Percentiles rank a stretch among this genome's conserved stretches.
These are phyloP conservation scores for Goniozus legneri DNA, from an alignment of 1,140 invertebrate genomes.

Conservation along the genomic window DNA sequence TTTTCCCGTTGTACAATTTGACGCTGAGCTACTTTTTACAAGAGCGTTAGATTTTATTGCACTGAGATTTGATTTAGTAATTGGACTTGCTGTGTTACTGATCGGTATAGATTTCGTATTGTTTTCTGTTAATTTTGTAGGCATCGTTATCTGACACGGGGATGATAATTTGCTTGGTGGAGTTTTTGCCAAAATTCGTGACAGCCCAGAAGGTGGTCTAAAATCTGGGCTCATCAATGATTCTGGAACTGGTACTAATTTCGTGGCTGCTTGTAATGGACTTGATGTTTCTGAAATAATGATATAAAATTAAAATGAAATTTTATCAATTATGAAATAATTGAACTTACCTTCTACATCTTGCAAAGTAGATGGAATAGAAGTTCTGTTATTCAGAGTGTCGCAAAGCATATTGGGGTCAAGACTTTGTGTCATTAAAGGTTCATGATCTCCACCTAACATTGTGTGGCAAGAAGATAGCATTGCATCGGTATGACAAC, in stretches of 20 bases:
- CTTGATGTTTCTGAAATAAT: constrained; percentile 53
- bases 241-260: constrained; percentile 81
- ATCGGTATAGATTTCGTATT: constrained; percentile 37
- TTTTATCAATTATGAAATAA: background rate
- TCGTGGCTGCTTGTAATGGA: constrained; percentile 74
- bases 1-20: constrained; percentile 34
- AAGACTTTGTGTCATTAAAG: constrained; percentile 64
- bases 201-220: constrained; percentile 53
- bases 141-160: constrained; percentile 40
- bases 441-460: constrained; percentile 40
- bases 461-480: constrained; percentile 40
- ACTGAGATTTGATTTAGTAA: constrained; percentile 35
- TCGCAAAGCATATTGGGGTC: constrained; percentile 55
- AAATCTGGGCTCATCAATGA: constrained; percentile 82
- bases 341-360: constrained; percentile 36
- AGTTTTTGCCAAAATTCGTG: constrained; percentile 40
- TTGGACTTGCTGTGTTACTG: constrained; percentile 39
- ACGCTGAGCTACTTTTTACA: constrained; percentile 40
- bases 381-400: constrained; percentile 35
- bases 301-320: no score
- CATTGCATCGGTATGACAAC: constrained; percentile 59
- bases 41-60: constrained; percentile 34
- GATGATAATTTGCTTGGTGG: constrained; percentile 43
- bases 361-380: constrained; percentile 26
- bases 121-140: constrained; percentile 32